Conservation (phyloP, 2,113 vertebrate genomes). For the Riparia riparia region DNA sequence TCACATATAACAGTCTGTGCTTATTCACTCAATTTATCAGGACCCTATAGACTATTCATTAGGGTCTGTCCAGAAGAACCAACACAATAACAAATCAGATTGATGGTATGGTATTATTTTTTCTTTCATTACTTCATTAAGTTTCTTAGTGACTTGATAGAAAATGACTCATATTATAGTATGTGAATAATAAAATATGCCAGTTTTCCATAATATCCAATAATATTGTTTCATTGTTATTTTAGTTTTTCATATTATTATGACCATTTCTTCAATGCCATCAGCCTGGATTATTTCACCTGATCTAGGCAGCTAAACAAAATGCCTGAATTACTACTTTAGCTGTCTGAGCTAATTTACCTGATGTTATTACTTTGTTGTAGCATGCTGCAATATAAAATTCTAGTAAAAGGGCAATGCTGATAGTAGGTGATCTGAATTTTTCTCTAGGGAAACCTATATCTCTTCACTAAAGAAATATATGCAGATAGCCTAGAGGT, state of each 20-base stretch:
- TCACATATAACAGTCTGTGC: neutral
- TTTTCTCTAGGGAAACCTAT: neutral
- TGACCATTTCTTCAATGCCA: neutral
- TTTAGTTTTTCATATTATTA: neutral
- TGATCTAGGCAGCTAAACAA: neutral
- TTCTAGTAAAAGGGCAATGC: neutral
- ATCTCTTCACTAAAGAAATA: neutral
- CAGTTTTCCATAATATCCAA: neutral
- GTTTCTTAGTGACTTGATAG: neutral
- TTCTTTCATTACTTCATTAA: neutral
- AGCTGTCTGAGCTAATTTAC: neutral
- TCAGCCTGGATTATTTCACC: neutral
- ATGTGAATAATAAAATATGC: neutral
- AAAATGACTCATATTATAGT: neutral
- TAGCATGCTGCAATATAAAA: neutral
- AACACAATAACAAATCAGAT: neutral
- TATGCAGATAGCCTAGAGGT: neutral
- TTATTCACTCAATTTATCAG: neutral
- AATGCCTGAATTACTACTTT: constrained; percentile 7
- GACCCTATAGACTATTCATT: neutral
- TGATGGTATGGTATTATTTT: neutral
- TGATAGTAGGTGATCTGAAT: neutral
- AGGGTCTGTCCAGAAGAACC: neutral
- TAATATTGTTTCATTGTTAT: neutral
- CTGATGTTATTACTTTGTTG: neutral